These are phyloP conservation scores for Labia minor DNA, from an alignment of 2,888 invertebrate genomes.

Conservation along the genomic window DNA sequence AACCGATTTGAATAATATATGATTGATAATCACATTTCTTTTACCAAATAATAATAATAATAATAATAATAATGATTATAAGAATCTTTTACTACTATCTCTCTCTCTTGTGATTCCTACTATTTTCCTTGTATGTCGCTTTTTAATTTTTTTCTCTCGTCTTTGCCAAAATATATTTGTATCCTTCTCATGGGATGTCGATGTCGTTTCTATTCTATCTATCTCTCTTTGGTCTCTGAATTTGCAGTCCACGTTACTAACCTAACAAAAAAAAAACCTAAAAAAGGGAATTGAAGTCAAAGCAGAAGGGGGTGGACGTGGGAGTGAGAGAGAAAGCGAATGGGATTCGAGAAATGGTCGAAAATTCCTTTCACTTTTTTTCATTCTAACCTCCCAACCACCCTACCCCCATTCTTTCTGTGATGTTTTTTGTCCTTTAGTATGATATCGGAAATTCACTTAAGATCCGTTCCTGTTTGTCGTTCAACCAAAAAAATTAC, in stretches of 20 bases:
- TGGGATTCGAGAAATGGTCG: neutral
- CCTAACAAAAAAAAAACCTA: too few species aligned
- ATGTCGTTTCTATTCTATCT: slow-evolving; percentile 13
- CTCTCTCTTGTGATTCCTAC: too few species aligned
- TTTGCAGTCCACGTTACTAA: neutral
- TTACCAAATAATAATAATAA: too few species aligned
- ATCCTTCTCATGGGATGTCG: slow-evolving; percentile 13
- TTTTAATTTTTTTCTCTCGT: neutral
- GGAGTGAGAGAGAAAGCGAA: neutral
- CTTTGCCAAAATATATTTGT: neutral
- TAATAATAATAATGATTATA: too few species aligned
- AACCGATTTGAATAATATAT: too few species aligned
- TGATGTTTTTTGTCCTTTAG: too few species aligned
- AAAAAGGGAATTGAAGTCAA: too few species aligned
- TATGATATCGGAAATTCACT: slow-evolving; percentile 4
- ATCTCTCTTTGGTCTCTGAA: neutral
- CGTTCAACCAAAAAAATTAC: neutral
- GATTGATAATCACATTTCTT: too few species aligned
- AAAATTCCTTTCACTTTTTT: slow-evolving; percentile 1
- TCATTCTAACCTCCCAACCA: neutral
- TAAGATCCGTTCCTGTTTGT: neutral
- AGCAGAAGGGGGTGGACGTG: too few species aligned
- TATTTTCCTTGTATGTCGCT: too few species aligned
- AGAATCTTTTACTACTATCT: too few species aligned
- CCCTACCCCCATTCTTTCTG: neutral